phyloP scores from a whole-genome alignment of 2,888 invertebrate genomes.

The Pomacea canaliculata region DNA sequence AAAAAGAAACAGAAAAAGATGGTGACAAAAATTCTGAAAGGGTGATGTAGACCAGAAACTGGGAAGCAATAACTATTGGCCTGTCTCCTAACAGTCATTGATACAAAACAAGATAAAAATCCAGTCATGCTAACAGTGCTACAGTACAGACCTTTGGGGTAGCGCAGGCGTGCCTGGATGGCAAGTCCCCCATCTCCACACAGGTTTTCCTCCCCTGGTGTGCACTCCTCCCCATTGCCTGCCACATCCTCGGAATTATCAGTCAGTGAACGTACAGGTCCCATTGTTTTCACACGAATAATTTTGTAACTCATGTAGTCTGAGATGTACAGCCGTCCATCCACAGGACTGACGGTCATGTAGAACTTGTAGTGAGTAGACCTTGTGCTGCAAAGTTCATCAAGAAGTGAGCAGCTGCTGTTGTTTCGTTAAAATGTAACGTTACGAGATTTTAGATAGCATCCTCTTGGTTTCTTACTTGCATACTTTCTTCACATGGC shows the following conservation, averaged over 20 bases:
- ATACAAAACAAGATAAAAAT: too few relatives aligned
- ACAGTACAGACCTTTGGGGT: constrained; percentile 80
- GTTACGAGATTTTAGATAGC: too few relatives aligned
- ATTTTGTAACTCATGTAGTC: constrained; percentile 78
- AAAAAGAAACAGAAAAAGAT: background rate
- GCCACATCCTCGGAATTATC: constrained; percentile 93
- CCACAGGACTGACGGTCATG: constrained; percentile 94
- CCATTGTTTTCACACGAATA: constrained; percentile 68
- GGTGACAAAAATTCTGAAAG: background rate
- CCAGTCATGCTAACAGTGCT: too few relatives aligned
- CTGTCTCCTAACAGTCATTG: too few relatives aligned
- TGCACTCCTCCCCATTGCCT: constrained; percentile 92
- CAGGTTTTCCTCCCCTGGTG: constrained; percentile 75
- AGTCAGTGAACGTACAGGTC: constrained; percentile 65
- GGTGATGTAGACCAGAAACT: too few relatives aligned
- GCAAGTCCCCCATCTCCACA: constrained; percentile 97
- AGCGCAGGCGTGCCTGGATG: constrained; percentile 88
- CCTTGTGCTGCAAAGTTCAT: constrained; percentile 78
- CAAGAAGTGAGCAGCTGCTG: too few relatives aligned
- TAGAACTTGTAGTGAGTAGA: constrained; percentile 98
- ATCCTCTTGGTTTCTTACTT: too few relatives aligned
- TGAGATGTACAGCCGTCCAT: constrained; percentile 95
- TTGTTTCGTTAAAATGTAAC: too few relatives aligned
- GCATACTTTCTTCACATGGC: too few relatives aligned
- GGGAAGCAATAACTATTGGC: too few relatives aligned